Evolutionary conservation across 2,888 invertebrate species (phyloP), one percentile per base, ranked within the genome.

Genomic region (Melikaiella ostensackeni): DNA sequence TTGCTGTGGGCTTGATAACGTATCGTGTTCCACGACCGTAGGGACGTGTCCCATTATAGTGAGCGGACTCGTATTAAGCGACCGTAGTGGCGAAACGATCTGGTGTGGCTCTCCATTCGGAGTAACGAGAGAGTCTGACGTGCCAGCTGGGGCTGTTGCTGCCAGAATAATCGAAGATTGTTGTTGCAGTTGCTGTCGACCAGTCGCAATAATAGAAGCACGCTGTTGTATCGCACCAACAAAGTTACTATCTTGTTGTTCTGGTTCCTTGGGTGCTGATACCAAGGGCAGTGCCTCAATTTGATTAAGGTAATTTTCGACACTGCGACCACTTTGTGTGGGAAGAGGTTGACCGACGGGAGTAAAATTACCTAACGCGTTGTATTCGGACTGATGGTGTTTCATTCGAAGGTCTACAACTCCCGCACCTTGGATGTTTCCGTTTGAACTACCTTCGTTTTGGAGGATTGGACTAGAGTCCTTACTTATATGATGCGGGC

Each of bases 391-490:
- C 79, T 89, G 87, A 83, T 84, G 92, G 80, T 94, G 93, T 87
- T 96, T 96, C 92, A 95, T 95, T 30, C 95, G 92, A 63, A 95
- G 92, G 91, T 95, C 95, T 78, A 95, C 95, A n/a, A 94, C 95
- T 82, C 89, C 90, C 4, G 89, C 87, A 21, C 87, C 89, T 46
- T 86, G 88, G 50, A 88, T 85, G n/a, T 79, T 77, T 76, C 77
- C 84, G 27, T 83, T 86, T 11, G 84, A 79, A 6, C 85, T 81
- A 13, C 80, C 78, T 62, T 89, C 87, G 79, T 80, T 81, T n/a
- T 88, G 79, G 73, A 89, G 78, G 50, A 90, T 87, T 62, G 85
- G 61, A 81, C 83, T 88, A 13, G 86, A 74, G 74, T 91, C 91
- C 82, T 90, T 90, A 81, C 84, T 90, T 76, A 90, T 87, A 79